Base-by-base conservation (phyloP, 2,113 vertebrate genomes). In the Orientallactaga bullata region DNA sequence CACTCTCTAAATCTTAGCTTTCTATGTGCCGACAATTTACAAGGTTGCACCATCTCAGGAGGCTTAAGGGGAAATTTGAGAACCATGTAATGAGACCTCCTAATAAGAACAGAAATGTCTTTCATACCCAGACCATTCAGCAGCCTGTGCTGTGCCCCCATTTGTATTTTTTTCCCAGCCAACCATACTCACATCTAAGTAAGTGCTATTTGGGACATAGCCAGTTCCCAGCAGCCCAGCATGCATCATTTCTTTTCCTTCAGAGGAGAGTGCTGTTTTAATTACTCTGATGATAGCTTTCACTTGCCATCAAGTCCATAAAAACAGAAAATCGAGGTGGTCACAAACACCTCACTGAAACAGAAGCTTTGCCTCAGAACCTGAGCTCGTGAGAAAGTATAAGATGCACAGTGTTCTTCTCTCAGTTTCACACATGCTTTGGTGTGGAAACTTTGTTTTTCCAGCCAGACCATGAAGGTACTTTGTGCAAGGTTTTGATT, bases 1-100 rank as follows among this genome's bases (percentile, higher is more conserved):
- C 95, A 95, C 96, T 98, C 98, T 98, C 97, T 98, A 98, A 98
- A 98, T 98, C 98, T 98, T 96, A 96, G 97, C 96, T 98, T 98
- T 98, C 96, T 98, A 90, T 94, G 96, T 96, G 96, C 97, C 98
- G 96, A 97, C 98, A 98, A 95, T 98, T 98, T 98, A 98, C 97
- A 97, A 96, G 97, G 96, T 97, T 98, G 98, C 94, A 96, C 96
- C 95, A 91, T 96, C 97, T 97, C 94, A 88, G 96, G 96, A 96
- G 92, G 96, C 96, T 97, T 96, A 96, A 89, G 96, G 96, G 94
- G 93, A 97, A 97, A 96, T 96, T 97, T 90, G 96, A 98, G 95
- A 90, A 94, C 82, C 87, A 13, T 96, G 94, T 96, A 97, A 97
- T 98, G 97, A 96, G 81, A 92, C 90, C 96, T 95, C 94, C 92